Evolutionary conservation across 2,113 vertebrate species (phyloP).

Genomic region (Eretmochelys imbricata): DNA sequence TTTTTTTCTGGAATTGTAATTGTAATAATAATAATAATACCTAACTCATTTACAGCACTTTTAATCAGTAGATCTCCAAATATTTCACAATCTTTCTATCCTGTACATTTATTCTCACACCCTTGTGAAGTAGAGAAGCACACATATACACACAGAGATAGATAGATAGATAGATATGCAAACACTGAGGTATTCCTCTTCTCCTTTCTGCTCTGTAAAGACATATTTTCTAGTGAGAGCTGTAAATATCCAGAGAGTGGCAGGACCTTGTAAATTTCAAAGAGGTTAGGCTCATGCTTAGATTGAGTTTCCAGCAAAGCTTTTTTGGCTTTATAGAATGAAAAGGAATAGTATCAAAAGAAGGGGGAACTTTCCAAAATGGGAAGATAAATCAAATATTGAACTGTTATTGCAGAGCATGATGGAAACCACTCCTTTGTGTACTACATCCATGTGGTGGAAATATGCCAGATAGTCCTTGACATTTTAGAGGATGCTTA

Average conservation of each 20-base stretch:
- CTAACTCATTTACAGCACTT: neutral
- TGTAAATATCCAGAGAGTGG: neutral
- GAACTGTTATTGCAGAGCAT: neutral
- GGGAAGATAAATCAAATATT: neutral
- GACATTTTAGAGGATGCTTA: neutral
- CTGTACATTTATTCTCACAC: neutral
- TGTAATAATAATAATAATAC: neutral
- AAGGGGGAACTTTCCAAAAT: neutral
- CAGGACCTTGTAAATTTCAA: neutral
- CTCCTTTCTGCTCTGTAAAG: neutral
- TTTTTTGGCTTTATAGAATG: neutral
- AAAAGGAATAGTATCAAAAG: neutral
- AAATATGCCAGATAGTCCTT: neutral
- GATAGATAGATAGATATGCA: neutral
- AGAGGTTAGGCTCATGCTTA: neutral
- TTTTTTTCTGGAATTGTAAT: neutral
- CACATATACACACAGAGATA: neutral
- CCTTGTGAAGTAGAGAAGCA: fast-evolving
- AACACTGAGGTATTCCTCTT: neutral
- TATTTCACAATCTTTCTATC: neutral
- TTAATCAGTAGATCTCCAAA: neutral
- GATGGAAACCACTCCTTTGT: neutral
- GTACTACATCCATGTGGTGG: neutral
- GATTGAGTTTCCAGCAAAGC: neutral
- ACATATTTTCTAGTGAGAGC: neutral